Evolutionary conservation across 2,113 vertebrate genomes (phyloP).

Genomic region (Ginglymostoma cirratum): DNA sequence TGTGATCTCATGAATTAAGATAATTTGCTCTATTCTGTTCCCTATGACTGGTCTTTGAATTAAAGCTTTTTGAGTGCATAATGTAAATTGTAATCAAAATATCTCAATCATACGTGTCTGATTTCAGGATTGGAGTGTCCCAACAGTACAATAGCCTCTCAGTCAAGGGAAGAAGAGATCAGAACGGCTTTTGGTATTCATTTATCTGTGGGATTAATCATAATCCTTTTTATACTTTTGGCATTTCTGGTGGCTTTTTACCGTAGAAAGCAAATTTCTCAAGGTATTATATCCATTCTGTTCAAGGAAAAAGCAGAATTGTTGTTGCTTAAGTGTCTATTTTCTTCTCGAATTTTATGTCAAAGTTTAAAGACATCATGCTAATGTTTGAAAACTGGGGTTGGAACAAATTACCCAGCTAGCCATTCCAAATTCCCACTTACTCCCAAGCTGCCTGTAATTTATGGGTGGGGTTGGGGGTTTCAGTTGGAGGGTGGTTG

Average conservation of each 20-base stretch:
- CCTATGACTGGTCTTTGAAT: not conserved
- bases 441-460: too few species aligned
- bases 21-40: not conserved
- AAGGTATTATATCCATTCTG: conserved; percentile 1
- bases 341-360: not conserved
- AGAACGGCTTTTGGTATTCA: not conserved
- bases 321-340: not conserved
- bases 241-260: too few species aligned
- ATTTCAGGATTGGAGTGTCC: not conserved
- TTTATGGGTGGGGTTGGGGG: too few species aligned
- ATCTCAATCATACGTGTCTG: not conserved
- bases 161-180: not conserved
- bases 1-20: not conserved
- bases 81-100: not conserved
- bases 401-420: not conserved
- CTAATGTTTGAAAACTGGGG: not conserved
- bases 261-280: not conserved
- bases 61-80: not conserved
- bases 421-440: not conserved
- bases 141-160: too few species aligned
- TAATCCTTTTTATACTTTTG: not conserved
- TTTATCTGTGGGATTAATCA: not conserved
- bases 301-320: not conserved
- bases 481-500: too few species aligned
- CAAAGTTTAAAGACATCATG: not conserved